A percentile compares a stretch with the other conserved stretches of the same genome.
Evolutionary conservation across 2,113 vertebrate species (phyloP).

Genomic region (Eretmochelys imbricata): DNA sequence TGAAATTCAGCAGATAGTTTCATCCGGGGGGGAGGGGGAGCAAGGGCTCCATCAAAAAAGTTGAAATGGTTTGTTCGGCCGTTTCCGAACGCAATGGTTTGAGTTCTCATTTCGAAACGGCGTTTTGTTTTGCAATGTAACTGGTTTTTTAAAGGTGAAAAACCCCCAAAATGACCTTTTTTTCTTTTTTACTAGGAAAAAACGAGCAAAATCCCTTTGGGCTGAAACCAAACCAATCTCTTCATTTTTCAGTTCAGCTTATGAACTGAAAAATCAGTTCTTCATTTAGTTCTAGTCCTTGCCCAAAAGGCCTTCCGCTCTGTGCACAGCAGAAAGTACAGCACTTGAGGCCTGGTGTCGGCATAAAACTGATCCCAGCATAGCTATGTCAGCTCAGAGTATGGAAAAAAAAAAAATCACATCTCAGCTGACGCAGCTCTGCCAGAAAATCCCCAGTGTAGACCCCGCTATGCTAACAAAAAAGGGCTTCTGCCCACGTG

Average conservation of each 20-base stretch:
- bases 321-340: background rate
- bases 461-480: no score
- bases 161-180: background rate
- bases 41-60: background rate
- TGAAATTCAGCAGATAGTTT: background rate
- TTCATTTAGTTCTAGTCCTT: background rate
- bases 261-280: background rate
- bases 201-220: background rate
- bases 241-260: background rate
- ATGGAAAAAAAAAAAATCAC: no score
- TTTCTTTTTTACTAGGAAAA: background rate
- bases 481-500: no score
- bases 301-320: background rate
- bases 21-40: no score
- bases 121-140: background rate
- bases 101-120: background rate
- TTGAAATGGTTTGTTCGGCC: background rate
- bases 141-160: no score
- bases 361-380: no score
- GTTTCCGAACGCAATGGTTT: background rate
- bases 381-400: no score
- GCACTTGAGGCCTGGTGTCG: no score
- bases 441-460: no score
- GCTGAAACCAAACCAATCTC: background rate
- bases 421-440: no score